These are phyloP conservation scores for Sepioteuthis lessoniana DNA, from an alignment of 2,888 invertebrate species.

Conservation along the genomic window DNA sequence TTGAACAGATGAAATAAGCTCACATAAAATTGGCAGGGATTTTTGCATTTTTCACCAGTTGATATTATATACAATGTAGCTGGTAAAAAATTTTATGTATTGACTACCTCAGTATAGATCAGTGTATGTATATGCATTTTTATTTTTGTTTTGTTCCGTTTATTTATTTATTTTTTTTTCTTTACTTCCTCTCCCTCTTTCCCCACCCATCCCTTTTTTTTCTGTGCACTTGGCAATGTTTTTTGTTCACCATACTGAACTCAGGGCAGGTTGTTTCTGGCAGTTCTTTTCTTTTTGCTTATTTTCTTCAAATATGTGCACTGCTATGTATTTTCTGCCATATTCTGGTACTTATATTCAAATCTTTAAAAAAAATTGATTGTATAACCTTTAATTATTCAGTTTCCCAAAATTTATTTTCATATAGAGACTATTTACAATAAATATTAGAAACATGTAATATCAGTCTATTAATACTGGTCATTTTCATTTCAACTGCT, in stretches of 20 bases:
- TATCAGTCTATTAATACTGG: neutral
- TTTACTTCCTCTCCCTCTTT: neutral
- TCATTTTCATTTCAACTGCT: neutral
- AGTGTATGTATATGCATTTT: conserved; percentile 47
- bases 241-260: conserved; percentile 44
- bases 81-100: conserved; percentile 38
- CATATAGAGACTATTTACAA: neutral
- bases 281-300: conserved; percentile 35
- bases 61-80: conserved; percentile 40
- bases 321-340: conserved; percentile 5
- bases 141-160: neutral
- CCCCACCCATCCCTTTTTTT: neutral
- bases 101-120: conserved; percentile 48
- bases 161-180: neutral
- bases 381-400: neutral
- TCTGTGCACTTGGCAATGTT: conserved; percentile 40
- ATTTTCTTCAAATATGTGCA: neutral
- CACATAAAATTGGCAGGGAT: conserved; percentile 48
- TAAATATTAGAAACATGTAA: neutral
- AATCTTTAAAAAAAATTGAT: neutral
- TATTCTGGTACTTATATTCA: neutral
- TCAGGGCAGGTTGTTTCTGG: conserved; percentile 48
- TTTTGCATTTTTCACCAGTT: conserved; percentile 47
- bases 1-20: conserved; percentile 47
- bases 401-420: neutral